These are phyloP conservation scores for Scaptomyza montana DNA, from an alignment of 1,140 invertebrate species.

Conservation along the genomic window DNA sequence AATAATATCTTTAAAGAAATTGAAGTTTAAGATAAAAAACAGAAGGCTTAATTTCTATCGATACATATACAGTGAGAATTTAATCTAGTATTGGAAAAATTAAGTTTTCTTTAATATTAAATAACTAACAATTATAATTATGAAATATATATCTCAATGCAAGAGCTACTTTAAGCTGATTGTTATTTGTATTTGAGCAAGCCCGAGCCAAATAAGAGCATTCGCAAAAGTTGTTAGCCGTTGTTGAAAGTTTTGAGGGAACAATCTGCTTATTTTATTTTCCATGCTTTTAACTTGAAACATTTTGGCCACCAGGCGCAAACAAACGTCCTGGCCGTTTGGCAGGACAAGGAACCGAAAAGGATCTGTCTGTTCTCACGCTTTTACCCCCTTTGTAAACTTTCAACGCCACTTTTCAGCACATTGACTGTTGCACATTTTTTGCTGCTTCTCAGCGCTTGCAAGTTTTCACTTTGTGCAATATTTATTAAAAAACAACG, in stretches of 20 bases:
- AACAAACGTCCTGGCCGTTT: slow-evolving; percentile 39
- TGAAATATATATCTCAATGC: neutral
- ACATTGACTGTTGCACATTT: slow-evolving; percentile 72
- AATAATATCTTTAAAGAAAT: too few relatives aligned
- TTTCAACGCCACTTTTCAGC: slow-evolving; percentile 70
- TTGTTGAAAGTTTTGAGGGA: slow-evolving; percentile 49
- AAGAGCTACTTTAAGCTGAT: slow-evolving; percentile 31
- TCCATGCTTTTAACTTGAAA: slow-evolving; percentile 55
- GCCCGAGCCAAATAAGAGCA: neutral
- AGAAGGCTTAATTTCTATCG: too few relatives aligned
- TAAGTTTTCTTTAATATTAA: neutral
- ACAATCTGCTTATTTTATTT: slow-evolving; percentile 52
- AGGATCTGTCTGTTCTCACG: neutral
- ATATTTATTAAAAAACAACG: slow-evolving; percentile 72
- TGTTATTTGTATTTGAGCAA: slow-evolving; percentile 46
- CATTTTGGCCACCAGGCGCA: slow-evolving; percentile 50
- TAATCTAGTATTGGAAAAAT: neutral
- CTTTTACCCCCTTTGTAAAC: slow-evolving; percentile 34
- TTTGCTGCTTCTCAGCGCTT: slow-evolving; percentile 49
- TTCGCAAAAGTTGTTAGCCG: slow-evolving; percentile 13
- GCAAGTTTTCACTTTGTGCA: slow-evolving; percentile 64
- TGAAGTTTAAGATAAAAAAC: too few relatives aligned
- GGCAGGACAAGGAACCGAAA: slow-evolving; percentile 9
- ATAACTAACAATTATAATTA: neutral
- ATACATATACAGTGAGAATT: too few relatives aligned